A percentile compares a stretch with the other conserved stretches of the same genome.
These are phyloP conservation scores for Axis porcinus DNA, from an alignment of 2,113 vertebrate species.

Conservation along the genomic window DNA sequence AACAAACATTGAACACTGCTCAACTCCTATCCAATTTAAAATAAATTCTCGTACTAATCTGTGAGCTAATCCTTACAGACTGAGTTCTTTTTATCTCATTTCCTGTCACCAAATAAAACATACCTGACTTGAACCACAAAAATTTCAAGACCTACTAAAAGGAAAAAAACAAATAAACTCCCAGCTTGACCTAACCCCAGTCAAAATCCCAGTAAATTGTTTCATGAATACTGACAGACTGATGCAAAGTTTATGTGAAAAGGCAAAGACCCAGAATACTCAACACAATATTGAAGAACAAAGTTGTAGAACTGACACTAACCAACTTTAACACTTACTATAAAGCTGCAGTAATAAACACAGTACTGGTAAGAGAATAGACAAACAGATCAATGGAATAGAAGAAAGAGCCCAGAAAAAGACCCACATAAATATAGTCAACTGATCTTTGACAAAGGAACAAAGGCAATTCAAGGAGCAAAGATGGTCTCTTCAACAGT, in stretches of 20 bases:
- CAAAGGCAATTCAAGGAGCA: not conserved
- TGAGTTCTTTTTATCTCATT: not conserved
- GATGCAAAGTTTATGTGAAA: not conserved
- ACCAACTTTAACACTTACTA: not conserved
- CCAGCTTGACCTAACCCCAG: not conserved
- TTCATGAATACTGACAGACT: not conserved
- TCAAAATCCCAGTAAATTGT: not conserved
- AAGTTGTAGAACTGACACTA: not conserved
- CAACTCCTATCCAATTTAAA: not conserved
- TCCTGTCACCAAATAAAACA: not conserved
- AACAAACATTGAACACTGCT: not conserved
- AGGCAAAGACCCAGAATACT: not conserved
- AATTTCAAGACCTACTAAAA: not conserved
- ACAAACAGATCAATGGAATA: not conserved
- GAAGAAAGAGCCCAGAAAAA: not conserved
- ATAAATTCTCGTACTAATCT: not conserved
- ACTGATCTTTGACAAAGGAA: not conserved
- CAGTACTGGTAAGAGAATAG: not conserved
- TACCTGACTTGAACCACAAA: not conserved
- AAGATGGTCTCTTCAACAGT: not conserved
- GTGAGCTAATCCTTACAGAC: not conserved
- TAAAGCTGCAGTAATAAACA: not conserved
- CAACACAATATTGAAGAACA: not conserved
- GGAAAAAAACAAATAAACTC: not conserved
- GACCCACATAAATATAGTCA: not conserved